A percentile compares a stretch with the other conserved stretches of the same genome.
These are phyloP conservation scores for Ranitomeya variabilis DNA, from an alignment of 2,113 vertebrate genomes.

Conservation along the genomic window DNA sequence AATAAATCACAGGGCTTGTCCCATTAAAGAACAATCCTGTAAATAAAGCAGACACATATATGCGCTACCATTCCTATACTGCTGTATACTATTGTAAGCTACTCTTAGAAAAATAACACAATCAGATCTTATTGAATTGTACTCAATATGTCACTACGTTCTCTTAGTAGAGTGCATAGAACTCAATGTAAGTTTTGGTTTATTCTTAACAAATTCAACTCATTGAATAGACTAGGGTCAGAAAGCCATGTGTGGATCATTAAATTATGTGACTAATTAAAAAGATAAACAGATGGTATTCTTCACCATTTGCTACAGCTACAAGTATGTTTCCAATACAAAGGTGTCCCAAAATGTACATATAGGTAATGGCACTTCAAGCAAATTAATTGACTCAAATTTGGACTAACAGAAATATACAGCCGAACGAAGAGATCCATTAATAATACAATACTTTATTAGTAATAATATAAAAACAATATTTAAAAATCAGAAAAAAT, in stretches of 20 bases:
- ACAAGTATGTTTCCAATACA: neutral
- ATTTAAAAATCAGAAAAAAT: too few species aligned
- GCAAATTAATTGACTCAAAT: too few species aligned
- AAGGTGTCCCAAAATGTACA: too few species aligned
- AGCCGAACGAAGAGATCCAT: too few species aligned
- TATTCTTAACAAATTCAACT: neutral
- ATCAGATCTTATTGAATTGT: too few species aligned
- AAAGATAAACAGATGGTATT: slow-evolving; percentile 21
- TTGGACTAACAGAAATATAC: too few species aligned
- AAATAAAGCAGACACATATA: neutral
- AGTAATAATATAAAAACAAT: too few species aligned
- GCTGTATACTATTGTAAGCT: neutral
- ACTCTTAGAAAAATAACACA: neutral
- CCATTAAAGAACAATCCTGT: neutral
- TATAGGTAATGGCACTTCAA: too few species aligned
- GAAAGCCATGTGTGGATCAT: slow-evolving; percentile 4
- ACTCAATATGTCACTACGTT: neutral
- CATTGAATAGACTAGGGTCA: slow-evolving; percentile 6
- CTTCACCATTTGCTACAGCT: neutral
- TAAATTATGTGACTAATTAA: slow-evolving; percentile 40
- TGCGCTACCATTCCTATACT: neutral
- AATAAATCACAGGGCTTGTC: neutral
- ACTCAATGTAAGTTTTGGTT: neutral
- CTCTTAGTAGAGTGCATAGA: neutral
- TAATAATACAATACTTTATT: too few species aligned